Percentiles rank a stretch among this genome's conserved stretches.
These are phyloP conservation scores for Emydocephalus ijimae DNA, from an alignment of 2,113 vertebrate genomes.

Conservation along the genomic window DNA sequence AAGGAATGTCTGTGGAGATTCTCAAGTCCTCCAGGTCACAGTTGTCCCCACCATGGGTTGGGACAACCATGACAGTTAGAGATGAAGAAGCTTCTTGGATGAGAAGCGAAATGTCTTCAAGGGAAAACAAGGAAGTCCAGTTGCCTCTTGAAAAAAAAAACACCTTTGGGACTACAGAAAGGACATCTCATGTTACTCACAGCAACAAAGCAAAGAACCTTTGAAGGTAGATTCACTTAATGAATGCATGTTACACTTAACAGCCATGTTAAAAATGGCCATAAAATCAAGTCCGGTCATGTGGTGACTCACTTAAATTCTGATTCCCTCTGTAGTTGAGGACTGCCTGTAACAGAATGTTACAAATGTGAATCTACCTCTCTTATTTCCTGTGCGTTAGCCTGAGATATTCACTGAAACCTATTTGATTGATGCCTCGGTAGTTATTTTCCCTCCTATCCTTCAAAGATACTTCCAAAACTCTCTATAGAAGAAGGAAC, in stretches of 20 bases:
- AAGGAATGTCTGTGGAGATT: too few relatives aligned
- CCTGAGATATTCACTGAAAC: neutral
- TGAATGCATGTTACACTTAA: neutral
- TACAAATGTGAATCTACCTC: neutral
- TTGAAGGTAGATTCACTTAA: neutral
- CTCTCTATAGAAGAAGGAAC: neutral
- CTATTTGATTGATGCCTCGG: neutral
- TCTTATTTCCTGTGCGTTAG: neutral
- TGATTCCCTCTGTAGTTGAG: neutral
- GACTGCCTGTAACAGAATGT: neutral
- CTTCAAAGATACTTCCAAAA: neutral
- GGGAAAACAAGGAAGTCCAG: too few relatives aligned
- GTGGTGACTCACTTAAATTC: neutral
- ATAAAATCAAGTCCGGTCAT: neutral
- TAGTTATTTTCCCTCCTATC: neutral
- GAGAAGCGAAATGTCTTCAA: too few relatives aligned
- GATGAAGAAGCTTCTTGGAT: too few relatives aligned
- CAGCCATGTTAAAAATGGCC: too few relatives aligned
- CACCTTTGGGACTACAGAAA: too few relatives aligned
- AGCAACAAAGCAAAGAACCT: neutral
- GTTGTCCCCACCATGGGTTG: too few relatives aligned
- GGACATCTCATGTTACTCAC: neutral
- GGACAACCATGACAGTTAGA: too few relatives aligned
- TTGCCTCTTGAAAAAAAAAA: too few relatives aligned
- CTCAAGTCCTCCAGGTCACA: too few relatives aligned